Evolutionary conservation across 2,113 vertebrate genomes (phyloP), one percentile per base, ranked within the genome.

Genomic region (Antechinus stuartii): DNA sequence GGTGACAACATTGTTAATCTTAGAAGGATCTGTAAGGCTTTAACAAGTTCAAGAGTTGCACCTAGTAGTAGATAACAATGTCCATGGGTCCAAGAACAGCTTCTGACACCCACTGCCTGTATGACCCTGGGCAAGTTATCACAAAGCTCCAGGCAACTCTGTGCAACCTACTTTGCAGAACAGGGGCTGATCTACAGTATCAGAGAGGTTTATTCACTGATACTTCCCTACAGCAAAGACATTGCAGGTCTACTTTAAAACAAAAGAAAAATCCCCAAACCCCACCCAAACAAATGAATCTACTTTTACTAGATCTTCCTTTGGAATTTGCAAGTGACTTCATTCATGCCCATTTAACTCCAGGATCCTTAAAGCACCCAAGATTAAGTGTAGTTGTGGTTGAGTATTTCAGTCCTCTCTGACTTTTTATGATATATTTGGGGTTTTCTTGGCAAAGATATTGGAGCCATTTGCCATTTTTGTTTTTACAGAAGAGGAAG

Each of bases 311-410:
- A 93, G 91, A 90, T 91, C 96, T 96, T 97, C 96, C 93, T 91
- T 92, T 46, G 57, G 84, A 96, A 97, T 97, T 97, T 97, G 94
- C 94, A 97, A 97, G 96, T 98, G 89, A 61, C 96, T 97, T 97
- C 55, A 84, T 91, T 93, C 92, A 92, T 97, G 97, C 96, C 97
- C 95, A 97, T 96, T 61, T 94, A 96, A 94, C 95, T 97, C 94
- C 89, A 92, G 96, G 96, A 97, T 93, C 96, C 92, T 95, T 97
- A 97, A 97, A 95, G 90, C 94, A 97, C 95, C 96, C 97, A 97
- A 93, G 93, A 96, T 97, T 96, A 96, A 96, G 95, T 91, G 93
- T 0, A 30, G 30, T 68, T n/a, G 11, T n/a, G 16, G 61, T 30
- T 61, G 16, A n/a, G 4, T 35, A 6, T 76, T 76, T 84, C n/a